Conservation (phyloP, 2,113 vertebrate genomes). For the Alosa alosa region DNA sequence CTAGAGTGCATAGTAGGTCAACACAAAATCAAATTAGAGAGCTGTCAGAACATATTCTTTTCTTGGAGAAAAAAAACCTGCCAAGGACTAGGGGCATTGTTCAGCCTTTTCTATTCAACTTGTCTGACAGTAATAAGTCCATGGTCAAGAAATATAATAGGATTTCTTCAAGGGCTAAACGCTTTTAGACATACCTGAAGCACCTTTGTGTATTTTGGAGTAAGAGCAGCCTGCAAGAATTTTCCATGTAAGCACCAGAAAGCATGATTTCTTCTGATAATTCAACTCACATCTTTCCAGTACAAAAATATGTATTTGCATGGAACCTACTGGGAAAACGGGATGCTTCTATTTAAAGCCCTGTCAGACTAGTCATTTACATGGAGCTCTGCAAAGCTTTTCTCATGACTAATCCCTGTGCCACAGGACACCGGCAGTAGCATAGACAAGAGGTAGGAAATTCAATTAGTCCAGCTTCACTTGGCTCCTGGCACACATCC, state of each 20-base stretch:
- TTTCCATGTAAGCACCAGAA: background rate
- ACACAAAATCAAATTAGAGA: background rate
- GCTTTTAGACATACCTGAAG: too few relatives aligned
- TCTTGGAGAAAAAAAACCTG: background rate
- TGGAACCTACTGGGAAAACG: background rate
- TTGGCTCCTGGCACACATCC: conserved; percentile 16
- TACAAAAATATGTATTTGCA: background rate
- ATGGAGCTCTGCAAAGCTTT: background rate
- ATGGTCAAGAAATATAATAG: too few relatives aligned
- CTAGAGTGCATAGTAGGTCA: background rate
- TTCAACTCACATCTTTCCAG: background rate
- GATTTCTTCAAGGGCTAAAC: too few relatives aligned
- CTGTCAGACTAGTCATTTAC: background rate
- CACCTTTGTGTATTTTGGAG: too few relatives aligned
- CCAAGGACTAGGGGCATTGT: conserved; percentile 19
- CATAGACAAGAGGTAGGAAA: conserved; percentile 44
- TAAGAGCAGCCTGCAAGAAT: background rate
- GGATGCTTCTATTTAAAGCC: background rate
- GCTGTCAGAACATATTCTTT: conserved; percentile 28
- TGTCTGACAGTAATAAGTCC: background rate
- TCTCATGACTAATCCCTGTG: conserved; percentile 47
- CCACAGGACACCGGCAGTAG: conserved; percentile 34
- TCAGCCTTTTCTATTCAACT: background rate
- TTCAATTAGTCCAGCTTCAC: conserved; percentile 43
- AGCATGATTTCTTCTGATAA: background rate